Base-by-base conservation (phyloP, 2,113 vertebrate genomes). In the Columba livia region DNA sequence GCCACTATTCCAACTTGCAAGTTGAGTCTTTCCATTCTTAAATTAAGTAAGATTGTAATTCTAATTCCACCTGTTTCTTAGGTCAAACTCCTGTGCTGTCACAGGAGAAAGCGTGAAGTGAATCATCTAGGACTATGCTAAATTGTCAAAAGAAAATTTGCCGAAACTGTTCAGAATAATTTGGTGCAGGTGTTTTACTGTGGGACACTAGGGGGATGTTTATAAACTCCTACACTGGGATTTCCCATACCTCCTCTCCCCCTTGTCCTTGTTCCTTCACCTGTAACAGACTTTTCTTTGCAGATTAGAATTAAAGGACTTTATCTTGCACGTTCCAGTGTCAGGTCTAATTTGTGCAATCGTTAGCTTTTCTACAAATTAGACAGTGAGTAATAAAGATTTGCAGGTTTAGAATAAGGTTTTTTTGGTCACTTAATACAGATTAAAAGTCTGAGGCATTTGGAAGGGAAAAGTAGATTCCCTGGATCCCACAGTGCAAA, bases 1-100 rank as follows among this genome's bases (percentile, higher is more conserved):
- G 21, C 34, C 40, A 24, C 85, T 85, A 72, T 72, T 94, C 34
- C 57, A 89, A 6, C 6, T 85, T 72, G 50, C 4, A 61, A 79
- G 44, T 47, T 47, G 34, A 94, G 12, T 60, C 61, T 95, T 94
- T 92, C 86, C 57, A 53, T 34, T 78, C 57, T 87, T 87, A 90
- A 74, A 53, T 50, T 26, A 71, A 88, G n/a, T 15, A 74, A 36
- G 9, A 64, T 21, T 90, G 9, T 40, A 81, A 50, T 79, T 89
- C 10, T 65, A 88, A 71, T 94, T 94, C 80, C 31, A 69, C 66
- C 40, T 87, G 78, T 75, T 92, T 87, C n/a, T 57, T 72, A 36
- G 21, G 58, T 79, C 44, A 72, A 50, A 57, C 18, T 89, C 48
- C 12, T 72, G 20, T 38, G 17, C 67, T 17, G 12, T 38, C 19